Evolutionary conservation across 2,888 invertebrate genomes (phyloP).

Genomic region (Apantesis nais): DNA sequence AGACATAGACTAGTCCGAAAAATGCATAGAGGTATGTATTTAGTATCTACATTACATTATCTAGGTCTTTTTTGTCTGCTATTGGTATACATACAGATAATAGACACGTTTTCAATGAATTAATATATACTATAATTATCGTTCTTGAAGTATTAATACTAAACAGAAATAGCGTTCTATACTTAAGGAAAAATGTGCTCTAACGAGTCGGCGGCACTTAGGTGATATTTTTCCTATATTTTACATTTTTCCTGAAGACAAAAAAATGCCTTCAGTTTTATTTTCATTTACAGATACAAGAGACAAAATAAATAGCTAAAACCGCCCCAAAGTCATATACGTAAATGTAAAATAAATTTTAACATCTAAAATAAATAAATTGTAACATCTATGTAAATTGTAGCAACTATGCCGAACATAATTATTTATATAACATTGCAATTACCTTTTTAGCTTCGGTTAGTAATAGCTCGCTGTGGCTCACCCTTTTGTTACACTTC

Average conservation of each 20-base stretch:
- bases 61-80: neutral
- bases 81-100: neutral
- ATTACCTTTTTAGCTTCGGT: neutral
- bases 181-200: neutral
- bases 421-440: neutral
- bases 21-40: slow-evolving; percentile 76
- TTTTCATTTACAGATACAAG: neutral
- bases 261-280: neutral
- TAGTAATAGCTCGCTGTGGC: neutral
- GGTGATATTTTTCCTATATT: too few relatives aligned
- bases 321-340: neutral
- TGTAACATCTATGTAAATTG: neutral
- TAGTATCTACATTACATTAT: neutral
- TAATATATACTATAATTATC: neutral
- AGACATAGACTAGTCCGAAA: slow-evolving; percentile 78
- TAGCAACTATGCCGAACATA: too few relatives aligned
- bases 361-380: neutral
- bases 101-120: neutral
- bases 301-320: neutral
- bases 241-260: neutral
- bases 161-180: neutral
- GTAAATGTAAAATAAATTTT: neutral
- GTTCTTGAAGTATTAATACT: neutral
- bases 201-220: too few relatives aligned
- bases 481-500: too few relatives aligned